Evolutionary conservation across 2,113 vertebrate genomes (phyloP).

Genomic region (Sminthopsis crassicaudata): DNA sequence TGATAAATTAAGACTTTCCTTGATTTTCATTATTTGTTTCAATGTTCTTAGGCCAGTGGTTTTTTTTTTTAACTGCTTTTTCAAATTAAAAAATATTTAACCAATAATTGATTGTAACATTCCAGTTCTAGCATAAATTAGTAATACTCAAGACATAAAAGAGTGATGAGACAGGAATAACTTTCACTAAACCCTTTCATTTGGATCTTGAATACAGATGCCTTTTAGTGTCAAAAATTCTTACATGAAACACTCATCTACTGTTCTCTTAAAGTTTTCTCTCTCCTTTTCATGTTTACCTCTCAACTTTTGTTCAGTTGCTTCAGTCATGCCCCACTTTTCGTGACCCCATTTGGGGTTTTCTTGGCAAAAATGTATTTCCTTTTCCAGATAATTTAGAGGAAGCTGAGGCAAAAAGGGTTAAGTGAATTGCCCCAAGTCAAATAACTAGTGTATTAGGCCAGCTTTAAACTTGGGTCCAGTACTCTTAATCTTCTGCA

Average conservation of each 20-base stretch:
- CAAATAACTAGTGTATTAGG: background rate
- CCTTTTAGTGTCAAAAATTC: background rate
- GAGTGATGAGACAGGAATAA: background rate
- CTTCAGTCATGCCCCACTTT: background rate
- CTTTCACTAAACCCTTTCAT: background rate
- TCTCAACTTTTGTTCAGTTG: background rate
- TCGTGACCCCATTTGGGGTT: background rate
- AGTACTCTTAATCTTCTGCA: background rate
- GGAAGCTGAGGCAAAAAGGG: background rate
- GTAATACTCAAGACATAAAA: background rate
- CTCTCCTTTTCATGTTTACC: background rate
- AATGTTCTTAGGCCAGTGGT: constrained; percentile 31
- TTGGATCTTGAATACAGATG: constrained; percentile 18
- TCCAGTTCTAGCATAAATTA: background rate
- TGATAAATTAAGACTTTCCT: background rate
- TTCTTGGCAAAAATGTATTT: background rate
- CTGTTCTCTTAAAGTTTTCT: background rate
- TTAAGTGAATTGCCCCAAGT: background rate
- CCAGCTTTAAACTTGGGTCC: background rate
- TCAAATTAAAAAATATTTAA: constrained; percentile 12
- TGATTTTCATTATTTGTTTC: constrained; percentile 10
- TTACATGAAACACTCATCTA: constrained; percentile 3
- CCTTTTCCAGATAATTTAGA: constrained; percentile 37
- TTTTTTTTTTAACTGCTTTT: constrained; percentile 43
- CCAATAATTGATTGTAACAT: constrained; percentile 3